phyloP scores from a whole-genome alignment of 2,888 invertebrate genomes.

The Coenonympha arcania region DNA sequence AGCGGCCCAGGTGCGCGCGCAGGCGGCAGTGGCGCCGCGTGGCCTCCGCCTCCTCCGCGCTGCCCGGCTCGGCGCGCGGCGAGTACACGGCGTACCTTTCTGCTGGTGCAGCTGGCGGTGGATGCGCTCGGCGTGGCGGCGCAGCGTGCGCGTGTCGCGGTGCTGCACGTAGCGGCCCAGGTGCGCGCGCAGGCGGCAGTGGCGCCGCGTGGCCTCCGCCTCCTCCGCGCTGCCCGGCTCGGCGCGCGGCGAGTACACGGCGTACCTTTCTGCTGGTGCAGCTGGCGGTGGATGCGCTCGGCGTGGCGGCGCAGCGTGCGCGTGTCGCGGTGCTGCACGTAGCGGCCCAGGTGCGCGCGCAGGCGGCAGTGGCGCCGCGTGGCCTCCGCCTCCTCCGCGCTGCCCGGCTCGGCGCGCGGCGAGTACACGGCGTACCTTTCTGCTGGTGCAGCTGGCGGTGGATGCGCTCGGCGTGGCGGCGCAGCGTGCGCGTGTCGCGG shows the following conservation, averaged over 20 bases:
- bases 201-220: conserved; percentile 77
- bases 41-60: conserved; percentile 72
- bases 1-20: too few relatives aligned
- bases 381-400: conserved; percentile 73
- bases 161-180: too few relatives aligned
- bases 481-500: conserved; percentile 83
- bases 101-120: too few relatives aligned
- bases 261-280: conserved; percentile 64
- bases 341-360: conserved; percentile 83
- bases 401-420: conserved; percentile 69
- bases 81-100: too few relatives aligned
- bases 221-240: conserved; percentile 64
- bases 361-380: conserved; percentile 82
- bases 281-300: conserved; percentile 78
- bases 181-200: too few relatives aligned
- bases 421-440: conserved; percentile 75
- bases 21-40: conserved; percentile 83
- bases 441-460: conserved; percentile 74
- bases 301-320: conserved; percentile 81
- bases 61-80: conserved; percentile 69
- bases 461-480: conserved; percentile 80
- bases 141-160: too few relatives aligned
- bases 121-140: too few relatives aligned
- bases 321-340: conserved; percentile 84
- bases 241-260: conserved; percentile 70